phyloP scores from a whole-genome alignment of 2,797 vertebrate genomes.

The Amphiprion clarkii region DNA sequence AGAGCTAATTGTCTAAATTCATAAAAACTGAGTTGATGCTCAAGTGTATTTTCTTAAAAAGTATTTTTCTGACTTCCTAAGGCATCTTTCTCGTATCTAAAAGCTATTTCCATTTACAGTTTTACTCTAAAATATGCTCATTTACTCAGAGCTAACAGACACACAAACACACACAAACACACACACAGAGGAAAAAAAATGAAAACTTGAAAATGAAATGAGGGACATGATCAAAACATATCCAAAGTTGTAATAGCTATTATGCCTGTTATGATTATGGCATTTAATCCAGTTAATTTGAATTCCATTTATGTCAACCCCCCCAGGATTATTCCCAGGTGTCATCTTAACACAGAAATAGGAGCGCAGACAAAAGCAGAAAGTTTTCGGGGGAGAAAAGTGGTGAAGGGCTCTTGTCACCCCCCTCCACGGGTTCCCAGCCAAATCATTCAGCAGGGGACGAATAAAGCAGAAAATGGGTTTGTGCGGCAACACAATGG shows the following conservation, averaged over 20 bases:
- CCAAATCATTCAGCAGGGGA: conserved; percentile 73
- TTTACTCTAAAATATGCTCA: conserved; percentile 12
- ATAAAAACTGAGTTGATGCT: neutral
- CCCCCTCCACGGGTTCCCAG: conserved; percentile 55
- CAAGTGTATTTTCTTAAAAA: neutral
- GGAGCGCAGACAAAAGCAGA: conserved; percentile 65
- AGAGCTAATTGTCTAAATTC: conserved; percentile 10
- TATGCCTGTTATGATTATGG: conserved; percentile 65
- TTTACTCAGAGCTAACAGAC: conserved; percentile 14
- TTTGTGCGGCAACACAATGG: conserved; percentile 79
- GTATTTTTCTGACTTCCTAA: neutral
- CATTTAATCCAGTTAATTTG: conserved; percentile 73
- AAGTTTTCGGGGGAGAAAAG: conserved; percentile 60
- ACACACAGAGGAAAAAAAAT: neutral
- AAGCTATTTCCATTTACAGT: conserved; percentile 29
- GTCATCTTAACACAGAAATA: conserved; percentile 76
- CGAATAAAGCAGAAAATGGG: conserved; percentile 83
- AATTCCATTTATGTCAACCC: conserved; percentile 68
- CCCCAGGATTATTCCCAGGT: conserved; percentile 72
- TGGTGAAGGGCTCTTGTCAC: conserved; percentile 59
- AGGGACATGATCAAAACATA: conserved; percentile 60
- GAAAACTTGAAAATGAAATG: conserved; percentile 34
- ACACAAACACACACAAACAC: no score
- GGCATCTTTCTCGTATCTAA: neutral
- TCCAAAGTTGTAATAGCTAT: conserved; percentile 59